Conservation (phyloP, 2,113 vertebrate species). For the Peromyscus maniculatus region DNA sequence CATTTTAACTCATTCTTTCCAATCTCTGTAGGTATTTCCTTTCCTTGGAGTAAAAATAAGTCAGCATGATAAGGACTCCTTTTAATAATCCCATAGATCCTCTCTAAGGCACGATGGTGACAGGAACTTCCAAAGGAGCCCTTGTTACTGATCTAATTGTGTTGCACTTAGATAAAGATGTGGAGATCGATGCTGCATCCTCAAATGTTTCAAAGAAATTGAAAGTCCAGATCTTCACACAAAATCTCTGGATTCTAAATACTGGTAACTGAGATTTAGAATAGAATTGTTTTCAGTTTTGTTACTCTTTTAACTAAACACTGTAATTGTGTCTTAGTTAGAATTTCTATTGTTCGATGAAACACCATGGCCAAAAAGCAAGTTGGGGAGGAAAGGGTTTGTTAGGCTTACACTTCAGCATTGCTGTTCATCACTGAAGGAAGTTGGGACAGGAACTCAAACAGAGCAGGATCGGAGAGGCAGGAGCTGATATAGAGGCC, state of each 20-base stretch:
- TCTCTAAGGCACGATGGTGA: background rate
- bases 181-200: background rate
- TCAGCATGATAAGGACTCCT: slow-evolving; percentile 1
- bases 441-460: background rate
- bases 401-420: background rate
- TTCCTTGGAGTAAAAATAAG: slow-evolving; percentile 53
- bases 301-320: background rate
- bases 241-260: slow-evolving; percentile 28
- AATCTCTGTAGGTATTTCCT: background rate
- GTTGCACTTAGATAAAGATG: background rate
- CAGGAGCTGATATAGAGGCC: background rate
- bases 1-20: slow-evolving; percentile 49
- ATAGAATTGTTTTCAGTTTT: background rate
- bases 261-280: background rate
- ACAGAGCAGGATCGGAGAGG: background rate
- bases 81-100: background rate
- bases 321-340: background rate
- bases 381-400: background rate
- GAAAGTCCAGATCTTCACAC: background rate
- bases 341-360: background rate
- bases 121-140: background rate
- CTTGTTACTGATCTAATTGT: background rate
- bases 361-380: background rate
- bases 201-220: slow-evolving; percentile 2
- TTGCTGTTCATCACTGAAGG: background rate